phyloP scores from a whole-genome alignment of 2,797 vertebrate genomes.

The Danio choprae region DNA sequence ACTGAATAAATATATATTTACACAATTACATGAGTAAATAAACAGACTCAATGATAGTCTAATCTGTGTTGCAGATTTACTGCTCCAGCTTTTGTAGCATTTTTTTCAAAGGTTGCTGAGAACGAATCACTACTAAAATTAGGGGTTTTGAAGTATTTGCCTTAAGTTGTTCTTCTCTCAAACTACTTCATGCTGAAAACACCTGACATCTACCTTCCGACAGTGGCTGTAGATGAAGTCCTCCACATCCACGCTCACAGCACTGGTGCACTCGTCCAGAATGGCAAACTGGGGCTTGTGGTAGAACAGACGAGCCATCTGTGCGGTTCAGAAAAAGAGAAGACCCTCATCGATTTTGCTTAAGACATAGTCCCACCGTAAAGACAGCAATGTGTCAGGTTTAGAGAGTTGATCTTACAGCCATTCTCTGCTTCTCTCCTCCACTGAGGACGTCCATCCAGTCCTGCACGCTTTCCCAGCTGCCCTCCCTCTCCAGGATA shows the following conservation, averaged over 20 bases:
- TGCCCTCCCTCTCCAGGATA: constrained; percentile 92
- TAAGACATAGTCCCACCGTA: background rate
- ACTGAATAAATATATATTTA: too few relatives aligned
- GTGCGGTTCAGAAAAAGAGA: constrained; percentile 3
- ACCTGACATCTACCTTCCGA: constrained; percentile 80
- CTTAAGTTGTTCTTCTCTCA: background rate
- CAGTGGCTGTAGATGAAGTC: constrained; percentile 97
- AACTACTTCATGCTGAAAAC: background rate
- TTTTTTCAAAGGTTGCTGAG: too few relatives aligned
- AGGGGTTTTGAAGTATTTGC: background rate
- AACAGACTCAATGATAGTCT: too few relatives aligned
- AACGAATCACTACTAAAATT: too few relatives aligned
- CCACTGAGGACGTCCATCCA: constrained; percentile 99
- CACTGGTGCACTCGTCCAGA: constrained; percentile 97
- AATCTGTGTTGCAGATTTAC: too few relatives aligned
- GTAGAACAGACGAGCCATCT: constrained; percentile 99
- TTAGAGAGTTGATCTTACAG: constrained; percentile 78
- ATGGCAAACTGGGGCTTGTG: constrained; percentile 99
- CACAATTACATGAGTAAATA: too few relatives aligned
- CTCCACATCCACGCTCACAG: constrained; percentile 97
- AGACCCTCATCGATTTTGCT: background rate
- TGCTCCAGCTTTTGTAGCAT: too few relatives aligned
- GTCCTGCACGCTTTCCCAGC: constrained; percentile 93
- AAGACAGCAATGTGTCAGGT: background rate
- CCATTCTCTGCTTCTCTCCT: constrained; percentile 98